These are phyloP conservation scores for Procavia capensis DNA, from an alignment of 2,113 vertebrate genomes.

Conservation along the genomic window DNA sequence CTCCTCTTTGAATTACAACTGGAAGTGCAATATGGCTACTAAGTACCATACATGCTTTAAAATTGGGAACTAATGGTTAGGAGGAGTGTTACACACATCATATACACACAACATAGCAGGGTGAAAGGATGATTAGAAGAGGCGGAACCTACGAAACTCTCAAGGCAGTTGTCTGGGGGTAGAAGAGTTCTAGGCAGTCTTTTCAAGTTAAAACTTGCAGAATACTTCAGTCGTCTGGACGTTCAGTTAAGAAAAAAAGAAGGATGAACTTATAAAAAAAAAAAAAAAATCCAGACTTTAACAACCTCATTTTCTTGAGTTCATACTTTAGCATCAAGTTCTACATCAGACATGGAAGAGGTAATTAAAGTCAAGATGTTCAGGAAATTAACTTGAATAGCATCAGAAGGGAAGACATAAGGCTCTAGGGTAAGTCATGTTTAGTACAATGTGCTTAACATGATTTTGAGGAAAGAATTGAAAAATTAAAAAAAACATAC, in stretches of 20 bases:
- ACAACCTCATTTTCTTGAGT: slow-evolving; percentile 24
- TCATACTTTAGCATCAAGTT: slow-evolving; percentile 24
- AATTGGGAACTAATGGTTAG: not conserved
- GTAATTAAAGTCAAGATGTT: slow-evolving; percentile 72
- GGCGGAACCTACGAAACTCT: not conserved
- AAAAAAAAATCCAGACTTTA: not conserved
- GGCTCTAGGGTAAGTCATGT: not conserved
- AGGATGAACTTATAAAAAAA: not conserved
- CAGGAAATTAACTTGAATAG: slow-evolving; percentile 60
- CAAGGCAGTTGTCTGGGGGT: not conserved
- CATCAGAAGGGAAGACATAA: slow-evolving; percentile 41
- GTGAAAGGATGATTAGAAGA: not conserved
- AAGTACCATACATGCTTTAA: slow-evolving; percentile 1
- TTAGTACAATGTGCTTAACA: slow-evolving; percentile 30
- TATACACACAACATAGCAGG: not conserved
- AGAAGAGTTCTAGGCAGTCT: not conserved
- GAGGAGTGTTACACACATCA: not conserved
- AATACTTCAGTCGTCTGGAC: not conserved
- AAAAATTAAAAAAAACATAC: not conserved
- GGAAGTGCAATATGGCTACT: not conserved
- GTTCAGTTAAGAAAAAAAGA: not conserved
- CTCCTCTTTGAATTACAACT: slow-evolving; percentile 41
- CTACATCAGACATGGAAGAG: slow-evolving; percentile 31
- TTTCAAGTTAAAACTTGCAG: slow-evolving; percentile 12
- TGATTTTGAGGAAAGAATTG: slow-evolving; percentile 46